These are phyloP conservation scores for Sebastes nivosus DNA, from an alignment of 2,797 vertebrate species.

Conservation along the genomic window DNA sequence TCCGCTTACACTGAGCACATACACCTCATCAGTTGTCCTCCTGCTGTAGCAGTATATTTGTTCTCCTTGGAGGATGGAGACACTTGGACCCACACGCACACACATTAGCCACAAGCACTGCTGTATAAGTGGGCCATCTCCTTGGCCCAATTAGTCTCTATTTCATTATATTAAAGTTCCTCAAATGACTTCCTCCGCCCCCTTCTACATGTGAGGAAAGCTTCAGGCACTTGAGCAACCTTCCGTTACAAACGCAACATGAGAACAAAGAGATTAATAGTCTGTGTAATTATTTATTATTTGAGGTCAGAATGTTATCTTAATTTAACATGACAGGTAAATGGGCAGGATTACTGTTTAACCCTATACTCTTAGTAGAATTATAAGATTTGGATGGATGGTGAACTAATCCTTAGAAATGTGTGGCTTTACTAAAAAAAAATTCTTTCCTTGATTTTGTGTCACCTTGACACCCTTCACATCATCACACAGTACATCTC, in stretches of 20 bases:
- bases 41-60: neutral
- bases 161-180: slow-evolving; percentile 31
- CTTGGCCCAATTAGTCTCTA: slow-evolving; percentile 69
- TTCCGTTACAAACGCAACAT: neutral
- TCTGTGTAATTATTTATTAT: neutral
- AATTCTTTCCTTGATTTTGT: neutral
- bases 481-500: neutral
- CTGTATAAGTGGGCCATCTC: slow-evolving; percentile 70
- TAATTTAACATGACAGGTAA: neutral
- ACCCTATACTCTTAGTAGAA: neutral
- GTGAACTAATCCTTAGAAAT: neutral
- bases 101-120: slow-evolving; percentile 12
- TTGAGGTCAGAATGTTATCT: neutral
- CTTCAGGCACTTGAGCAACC: neutral
- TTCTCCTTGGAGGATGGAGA: slow-evolving; percentile 7
- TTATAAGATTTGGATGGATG: neutral
- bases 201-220: neutral
- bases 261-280: neutral
- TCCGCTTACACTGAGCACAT: neutral
- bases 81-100: neutral
- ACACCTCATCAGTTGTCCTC: neutral
- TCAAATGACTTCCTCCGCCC: neutral
- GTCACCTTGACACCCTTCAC: neutral
- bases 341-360: neutral
- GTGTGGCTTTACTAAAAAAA: neutral